Percentiles rank a stretch among this genome's conserved stretches.
Conservation (phyloP, 2,797 vertebrate species). For the Caiman crocodilus region DNA sequence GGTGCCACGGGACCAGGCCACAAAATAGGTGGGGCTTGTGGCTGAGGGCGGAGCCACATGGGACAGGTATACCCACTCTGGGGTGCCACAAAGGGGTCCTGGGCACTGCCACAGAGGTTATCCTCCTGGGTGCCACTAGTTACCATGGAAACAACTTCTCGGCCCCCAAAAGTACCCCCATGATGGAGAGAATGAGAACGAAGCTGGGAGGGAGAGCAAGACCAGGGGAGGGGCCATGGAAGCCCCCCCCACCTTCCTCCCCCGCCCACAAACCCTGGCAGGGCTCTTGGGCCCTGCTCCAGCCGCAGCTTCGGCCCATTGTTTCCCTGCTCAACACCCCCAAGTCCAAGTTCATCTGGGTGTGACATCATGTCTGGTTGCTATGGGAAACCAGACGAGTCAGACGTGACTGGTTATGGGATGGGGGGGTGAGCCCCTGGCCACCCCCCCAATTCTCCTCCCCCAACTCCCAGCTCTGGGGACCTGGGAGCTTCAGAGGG, state of each 20-base stretch:
- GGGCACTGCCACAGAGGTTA: constrained; percentile 42
- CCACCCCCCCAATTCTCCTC: constrained; percentile 20
- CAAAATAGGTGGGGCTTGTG: too few relatives aligned
- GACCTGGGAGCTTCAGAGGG: background rate
- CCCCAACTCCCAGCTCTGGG: constrained; percentile 12
- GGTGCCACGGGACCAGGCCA: too few relatives aligned
- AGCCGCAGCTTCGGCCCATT: constrained; percentile 61
- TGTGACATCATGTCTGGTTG: constrained; percentile 97
- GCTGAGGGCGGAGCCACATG: too few relatives aligned
- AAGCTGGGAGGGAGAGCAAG: background rate
- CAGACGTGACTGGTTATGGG: constrained; percentile 88
- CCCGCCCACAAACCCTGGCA: too few relatives aligned
- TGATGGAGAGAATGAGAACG: background rate
- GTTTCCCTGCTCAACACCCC: constrained; percentile 78
- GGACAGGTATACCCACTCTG: background rate
- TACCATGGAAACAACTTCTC: constrained; percentile 75
- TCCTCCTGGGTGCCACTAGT: constrained; percentile 75
- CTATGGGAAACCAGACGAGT: constrained; percentile 91
- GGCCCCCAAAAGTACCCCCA: background rate
- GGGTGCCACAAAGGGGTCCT: background rate
- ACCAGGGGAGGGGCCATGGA: background rate
- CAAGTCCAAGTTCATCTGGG: constrained; percentile 92
- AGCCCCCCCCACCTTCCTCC: constrained; percentile 54
- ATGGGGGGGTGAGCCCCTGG: constrained; percentile 76
- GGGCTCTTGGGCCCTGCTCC: too few relatives aligned